Evolutionary conservation across 2,888 invertebrate genomes (phyloP).

Genomic region (Cantharis nigra): DNA sequence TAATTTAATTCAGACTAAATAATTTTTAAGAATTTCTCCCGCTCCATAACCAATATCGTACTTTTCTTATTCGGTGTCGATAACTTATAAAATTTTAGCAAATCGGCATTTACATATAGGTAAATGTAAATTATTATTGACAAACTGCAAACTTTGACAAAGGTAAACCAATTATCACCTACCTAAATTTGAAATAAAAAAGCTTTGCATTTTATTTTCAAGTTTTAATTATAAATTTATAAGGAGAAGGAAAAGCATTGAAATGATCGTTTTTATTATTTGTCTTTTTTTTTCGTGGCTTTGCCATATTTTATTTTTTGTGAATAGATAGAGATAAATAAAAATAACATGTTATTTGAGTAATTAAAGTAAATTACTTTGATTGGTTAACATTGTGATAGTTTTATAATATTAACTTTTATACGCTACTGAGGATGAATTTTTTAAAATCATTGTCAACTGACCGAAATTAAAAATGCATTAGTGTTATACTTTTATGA

Average conservation of each 20-base stretch:
- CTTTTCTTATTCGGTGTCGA: background rate
- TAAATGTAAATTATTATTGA: background rate
- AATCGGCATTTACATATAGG: too few species aligned
- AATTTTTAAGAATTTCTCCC: background rate
- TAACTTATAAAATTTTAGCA: too few species aligned
- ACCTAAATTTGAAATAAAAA: background rate
- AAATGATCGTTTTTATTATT: background rate
- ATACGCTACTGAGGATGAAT: background rate
- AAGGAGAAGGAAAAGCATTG: background rate
- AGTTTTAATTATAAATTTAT: background rate
- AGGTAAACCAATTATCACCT: background rate
- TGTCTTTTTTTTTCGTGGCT: background rate
- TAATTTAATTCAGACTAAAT: background rate
- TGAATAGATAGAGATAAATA: background rate
- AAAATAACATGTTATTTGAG: background rate
- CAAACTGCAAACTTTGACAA: background rate
- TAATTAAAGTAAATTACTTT: background rate
- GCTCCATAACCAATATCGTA: background rate
- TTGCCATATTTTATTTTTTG: background rate
- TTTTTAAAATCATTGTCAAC: background rate
- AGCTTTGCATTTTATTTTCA: background rate
- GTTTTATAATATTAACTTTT: background rate
- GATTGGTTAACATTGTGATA: background rate
- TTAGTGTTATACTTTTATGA: background rate
- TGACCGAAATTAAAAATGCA: background rate